Evolutionary conservation across 2,113 vertebrate genomes (phyloP).

Genomic region (Centropus bengalensis): DNA sequence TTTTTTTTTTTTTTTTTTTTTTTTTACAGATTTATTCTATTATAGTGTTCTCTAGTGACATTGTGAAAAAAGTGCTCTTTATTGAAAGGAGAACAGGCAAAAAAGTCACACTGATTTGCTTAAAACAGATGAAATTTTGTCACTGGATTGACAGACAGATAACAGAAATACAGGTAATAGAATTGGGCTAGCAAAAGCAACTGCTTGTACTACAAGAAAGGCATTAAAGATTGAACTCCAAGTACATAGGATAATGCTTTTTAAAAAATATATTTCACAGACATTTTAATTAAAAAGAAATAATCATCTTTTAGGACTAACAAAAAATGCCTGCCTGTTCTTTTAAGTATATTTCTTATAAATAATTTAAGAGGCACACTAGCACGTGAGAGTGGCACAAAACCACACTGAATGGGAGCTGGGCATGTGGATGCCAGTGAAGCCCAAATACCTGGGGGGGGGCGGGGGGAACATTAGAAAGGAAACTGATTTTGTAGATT

Average conservation of each 20-base stretch:
- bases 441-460: background rate
- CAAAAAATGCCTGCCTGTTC: background rate
- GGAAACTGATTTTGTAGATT: background rate
- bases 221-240: background rate
- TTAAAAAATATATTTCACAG: background rate
- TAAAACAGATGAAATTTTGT: background rate
- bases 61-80: background rate
- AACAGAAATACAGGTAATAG: no score
- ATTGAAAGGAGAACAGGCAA: background rate
- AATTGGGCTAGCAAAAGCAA: background rate
- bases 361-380: background rate
- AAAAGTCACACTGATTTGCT: background rate
- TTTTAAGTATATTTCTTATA: background rate
- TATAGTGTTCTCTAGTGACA: background rate
- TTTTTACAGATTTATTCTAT: constrained; percentile 32
- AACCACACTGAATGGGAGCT: background rate
- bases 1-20: background rate
- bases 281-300: background rate
- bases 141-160: background rate
- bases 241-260: background rate
- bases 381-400: background rate
- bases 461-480: background rate
- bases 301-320: background rate
- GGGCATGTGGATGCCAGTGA: background rate
- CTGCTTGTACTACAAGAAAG: background rate